phyloP scores from a whole-genome alignment of 2,888 invertebrate genomes.

The Cephus sareptanus region DNA sequence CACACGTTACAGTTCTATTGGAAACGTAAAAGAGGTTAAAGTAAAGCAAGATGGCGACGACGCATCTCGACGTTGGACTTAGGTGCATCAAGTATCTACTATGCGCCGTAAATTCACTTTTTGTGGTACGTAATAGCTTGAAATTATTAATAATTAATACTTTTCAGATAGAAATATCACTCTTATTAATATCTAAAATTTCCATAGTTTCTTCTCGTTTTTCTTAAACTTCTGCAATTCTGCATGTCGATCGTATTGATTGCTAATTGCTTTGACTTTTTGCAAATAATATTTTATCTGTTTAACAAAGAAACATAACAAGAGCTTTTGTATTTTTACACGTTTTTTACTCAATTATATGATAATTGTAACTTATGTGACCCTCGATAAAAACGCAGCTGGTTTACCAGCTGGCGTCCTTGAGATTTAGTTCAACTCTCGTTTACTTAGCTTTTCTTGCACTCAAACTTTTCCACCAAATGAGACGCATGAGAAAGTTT shows the following conservation, averaged over 20 bases:
- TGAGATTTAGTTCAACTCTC: not conserved
- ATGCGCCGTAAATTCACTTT: constrained; percentile 75
- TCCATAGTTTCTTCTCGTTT: not conserved
- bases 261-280: not conserved
- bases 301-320: not conserved
- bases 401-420: not conserved
- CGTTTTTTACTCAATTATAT: not conserved
- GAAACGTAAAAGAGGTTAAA: not conserved
- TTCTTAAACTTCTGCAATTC: not conserved
- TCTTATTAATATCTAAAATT: not conserved
- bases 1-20: not conserved
- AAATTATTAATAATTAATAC: not conserved
- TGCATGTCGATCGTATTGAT: not conserved
- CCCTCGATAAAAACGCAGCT: not conserved
- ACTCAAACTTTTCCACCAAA: not conserved
- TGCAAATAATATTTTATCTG: not conserved
- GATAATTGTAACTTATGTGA: not conserved
- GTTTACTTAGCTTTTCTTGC: not conserved
- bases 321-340: not conserved
- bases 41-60: constrained; percentile 52
- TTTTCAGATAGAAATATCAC: not conserved
- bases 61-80: constrained; percentile 70
- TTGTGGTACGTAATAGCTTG: constrained; percentile 69
- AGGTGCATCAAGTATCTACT: constrained; percentile 76
- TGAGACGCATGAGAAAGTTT: too few species aligned